These are phyloP conservation scores for Clarias laeviceps DNA, from an alignment of 2,797 vertebrate genomes.

Conservation along the genomic window DNA sequence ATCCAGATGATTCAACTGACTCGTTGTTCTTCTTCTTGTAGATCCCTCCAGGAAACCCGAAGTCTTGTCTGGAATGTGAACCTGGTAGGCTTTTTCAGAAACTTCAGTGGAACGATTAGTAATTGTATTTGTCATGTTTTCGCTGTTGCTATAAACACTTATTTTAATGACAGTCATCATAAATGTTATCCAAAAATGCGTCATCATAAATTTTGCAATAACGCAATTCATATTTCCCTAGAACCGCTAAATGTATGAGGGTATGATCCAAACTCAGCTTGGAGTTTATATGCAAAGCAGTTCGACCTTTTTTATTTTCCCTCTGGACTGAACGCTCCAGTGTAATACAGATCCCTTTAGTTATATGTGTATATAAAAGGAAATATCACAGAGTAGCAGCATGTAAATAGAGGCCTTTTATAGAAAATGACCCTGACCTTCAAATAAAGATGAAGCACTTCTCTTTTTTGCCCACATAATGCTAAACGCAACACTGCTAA, in stretches of 20 bases:
- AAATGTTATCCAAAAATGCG: neutral
- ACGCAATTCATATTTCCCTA: neutral
- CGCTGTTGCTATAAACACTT: neutral
- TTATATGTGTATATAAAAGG: neutral
- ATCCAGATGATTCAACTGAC: neutral
- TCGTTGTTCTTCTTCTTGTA: neutral
- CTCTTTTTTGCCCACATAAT: neutral
- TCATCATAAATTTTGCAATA: neutral
- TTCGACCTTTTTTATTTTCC: neutral
- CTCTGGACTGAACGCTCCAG: neutral
- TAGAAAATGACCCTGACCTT: neutral
- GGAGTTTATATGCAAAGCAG: neutral
- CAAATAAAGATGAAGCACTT: neutral
- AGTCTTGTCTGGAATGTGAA: neutral
- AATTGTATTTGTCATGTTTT: neutral
- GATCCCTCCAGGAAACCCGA: neutral
- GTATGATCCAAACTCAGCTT: neutral
- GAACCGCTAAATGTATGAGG: neutral
- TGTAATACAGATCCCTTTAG: neutral
- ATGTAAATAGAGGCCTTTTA: neutral
- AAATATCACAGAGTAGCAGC: neutral
- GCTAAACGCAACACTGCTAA: neutral
- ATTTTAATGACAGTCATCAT: neutral
- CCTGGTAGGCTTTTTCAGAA: conserved; percentile 20
- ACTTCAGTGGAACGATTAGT: neutral